A percentile compares a stretch with the other conserved stretches of the same genome.
These are phyloP conservation scores for Pholis gunnellus DNA, from an alignment of 2,113 vertebrate species.

Conservation along the genomic window DNA sequence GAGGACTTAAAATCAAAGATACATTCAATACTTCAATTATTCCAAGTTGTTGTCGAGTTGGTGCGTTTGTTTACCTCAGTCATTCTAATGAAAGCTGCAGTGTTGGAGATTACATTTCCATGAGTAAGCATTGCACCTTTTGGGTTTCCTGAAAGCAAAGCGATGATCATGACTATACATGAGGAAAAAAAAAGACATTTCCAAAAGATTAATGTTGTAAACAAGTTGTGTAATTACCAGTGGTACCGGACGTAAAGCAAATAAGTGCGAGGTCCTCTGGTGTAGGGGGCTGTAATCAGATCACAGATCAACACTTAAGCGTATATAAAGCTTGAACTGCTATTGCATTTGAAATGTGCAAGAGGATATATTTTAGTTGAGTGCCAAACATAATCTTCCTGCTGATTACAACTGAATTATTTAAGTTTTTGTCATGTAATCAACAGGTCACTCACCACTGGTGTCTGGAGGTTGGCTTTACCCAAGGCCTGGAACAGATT, in stretches of 20 bases:
- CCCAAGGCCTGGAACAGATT: conserved; percentile 85
- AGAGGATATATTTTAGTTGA: not conserved
- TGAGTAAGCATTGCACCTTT: conserved; percentile 96
- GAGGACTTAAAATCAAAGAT: not conserved
- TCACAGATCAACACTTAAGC: conserved; percentile 40
- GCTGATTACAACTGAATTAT: not conserved
- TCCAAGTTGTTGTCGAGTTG: not conserved
- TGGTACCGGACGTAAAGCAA: conserved; percentile 88
- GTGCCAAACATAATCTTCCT: not conserved
- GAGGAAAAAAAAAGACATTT: not conserved
- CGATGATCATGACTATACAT: not conserved
- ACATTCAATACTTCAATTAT: not conserved
- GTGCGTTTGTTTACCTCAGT: conserved; percentile 88
- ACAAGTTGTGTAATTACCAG: conserved; percentile 72
- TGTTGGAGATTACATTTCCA: conserved; percentile 91
- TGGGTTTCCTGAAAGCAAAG: conserved; percentile 88
- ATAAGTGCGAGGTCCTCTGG: conserved; percentile 84
- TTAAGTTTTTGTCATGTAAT: not conserved
- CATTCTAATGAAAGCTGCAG: conserved; percentile 90
- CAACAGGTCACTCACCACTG: conserved; percentile 82
- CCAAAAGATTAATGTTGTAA: not conserved
- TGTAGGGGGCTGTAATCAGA: conserved; percentile 79
- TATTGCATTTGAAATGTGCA: not conserved
- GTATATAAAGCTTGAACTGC: not conserved
- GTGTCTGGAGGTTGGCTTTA: conserved; percentile 83